Base-by-base conservation (phyloP, 2,113 vertebrate genomes). In the Felis catus region DNA sequence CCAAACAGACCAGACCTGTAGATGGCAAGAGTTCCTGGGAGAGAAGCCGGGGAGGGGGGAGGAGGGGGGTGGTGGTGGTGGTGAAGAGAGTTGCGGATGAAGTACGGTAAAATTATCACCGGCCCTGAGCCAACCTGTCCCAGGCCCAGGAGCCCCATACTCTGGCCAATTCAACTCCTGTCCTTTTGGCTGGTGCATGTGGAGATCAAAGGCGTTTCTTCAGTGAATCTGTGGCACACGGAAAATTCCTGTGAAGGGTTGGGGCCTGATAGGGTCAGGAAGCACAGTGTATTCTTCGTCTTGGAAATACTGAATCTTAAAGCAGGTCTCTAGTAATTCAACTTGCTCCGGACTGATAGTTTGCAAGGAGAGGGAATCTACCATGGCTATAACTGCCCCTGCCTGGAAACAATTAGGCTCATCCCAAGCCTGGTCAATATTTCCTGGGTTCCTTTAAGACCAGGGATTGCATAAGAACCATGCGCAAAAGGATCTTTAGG, bases 201-300 rank as follows among this genome's bases (percentile, higher is more conserved):
- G 81, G 33, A 70, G 39, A 84, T 92, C 70, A 91, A 96, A 91
- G 70, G 23, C 48, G n/a, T 92, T 93, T 85, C 55, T 89, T 94
- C 48, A 63, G 84, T 4, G 48, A 65, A 88, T 91, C 84, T 90
- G 58, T 80, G 41, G 31, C 55, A 63, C 85, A 76, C 58, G 74
- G 81, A 84, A 95, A 88, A 65, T 93, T 93, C 88, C 94, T 90
- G 63, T 39, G 79, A 96, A 66, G 83, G 66, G 19, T 18, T 65
- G 33, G 33, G 95, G 13, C 51, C 73, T 89, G 94, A 89, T 23
- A 81, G n/a, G 29, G 63, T 88, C 81, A 95, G 91, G 70, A 94
- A 88, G 53, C 55, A 96, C 51, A 97, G 39, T 29, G 92, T 29
- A 91, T 71, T 91, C 58, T 94, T 93, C 88, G 55, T 61, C 80